A percentile compares a stretch with the other conserved stretches of the same genome.
phyloP scores from a whole-genome alignment of 2,797 vertebrate genomes.

The Aeoliscus strigatus region DNA sequence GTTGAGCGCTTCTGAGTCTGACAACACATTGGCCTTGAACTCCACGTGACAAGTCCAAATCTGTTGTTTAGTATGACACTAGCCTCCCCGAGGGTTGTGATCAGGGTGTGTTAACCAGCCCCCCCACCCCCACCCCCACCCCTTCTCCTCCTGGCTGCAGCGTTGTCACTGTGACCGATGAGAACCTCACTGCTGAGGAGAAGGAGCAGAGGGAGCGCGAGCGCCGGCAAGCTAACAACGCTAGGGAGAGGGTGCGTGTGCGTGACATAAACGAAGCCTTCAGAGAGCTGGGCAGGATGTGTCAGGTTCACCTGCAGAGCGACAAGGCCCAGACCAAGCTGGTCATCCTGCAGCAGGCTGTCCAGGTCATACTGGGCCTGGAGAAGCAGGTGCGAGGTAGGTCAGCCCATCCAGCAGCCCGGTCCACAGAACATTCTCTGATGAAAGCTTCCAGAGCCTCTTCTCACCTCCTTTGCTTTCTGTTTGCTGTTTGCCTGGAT shows the following conservation, averaged over 20 bases:
- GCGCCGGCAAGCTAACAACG: constrained; percentile 96
- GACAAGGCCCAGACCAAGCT: constrained; percentile 99
- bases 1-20: too few species aligned
- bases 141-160: constrained; percentile 62
- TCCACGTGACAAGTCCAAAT: too few species aligned
- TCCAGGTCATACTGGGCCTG: constrained; percentile 98
- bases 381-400: constrained; percentile 99
- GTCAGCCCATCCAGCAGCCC: constrained; percentile 61
- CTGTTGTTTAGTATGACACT: too few species aligned
- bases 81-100: constrained; percentile 50
- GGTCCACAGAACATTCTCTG: constrained; percentile 26
- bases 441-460: constrained; percentile 8
- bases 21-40: too few species aligned
- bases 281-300: constrained; percentile 98
- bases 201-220: constrained; percentile 97
- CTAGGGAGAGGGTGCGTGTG: constrained; percentile 94
- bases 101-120: constrained; percentile 68
- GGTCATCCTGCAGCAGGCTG: constrained; percentile 97
- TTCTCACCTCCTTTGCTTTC: constrained; percentile 26
- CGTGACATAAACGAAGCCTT: constrained; percentile 99
- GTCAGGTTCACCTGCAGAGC: constrained; percentile 96
- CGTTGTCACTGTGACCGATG: constrained; percentile 77
- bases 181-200: constrained; percentile 94
- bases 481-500: constrained; percentile 31
- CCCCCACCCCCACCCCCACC: constrained; percentile 46